Percentiles rank a stretch among this genome's conserved stretches.
These are phyloP conservation scores for Macropus fuliginosus DNA, from an alignment of 2,797 vertebrate genomes.

Conservation along the genomic window DNA sequence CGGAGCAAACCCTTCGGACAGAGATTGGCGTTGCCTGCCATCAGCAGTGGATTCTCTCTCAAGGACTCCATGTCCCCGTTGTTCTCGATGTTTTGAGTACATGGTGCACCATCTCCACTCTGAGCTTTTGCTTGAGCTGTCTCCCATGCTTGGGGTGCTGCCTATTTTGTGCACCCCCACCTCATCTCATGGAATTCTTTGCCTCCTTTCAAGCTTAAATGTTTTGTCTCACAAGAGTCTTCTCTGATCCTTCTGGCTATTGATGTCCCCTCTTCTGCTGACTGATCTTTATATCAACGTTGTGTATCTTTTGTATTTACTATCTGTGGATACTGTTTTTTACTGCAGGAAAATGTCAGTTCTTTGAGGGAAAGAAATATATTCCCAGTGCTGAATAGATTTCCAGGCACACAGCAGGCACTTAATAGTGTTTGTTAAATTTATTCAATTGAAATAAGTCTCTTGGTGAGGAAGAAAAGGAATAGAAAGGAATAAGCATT, in stretches of 20 bases:
- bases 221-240: background rate
- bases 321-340: background rate
- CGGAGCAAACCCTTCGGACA: background rate
- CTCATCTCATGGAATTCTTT: background rate
- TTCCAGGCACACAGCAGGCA: conserved; percentile 70
- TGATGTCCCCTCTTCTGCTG: background rate
- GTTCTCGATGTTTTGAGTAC: background rate
- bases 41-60: background rate
- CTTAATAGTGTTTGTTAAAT: conserved; percentile 1
- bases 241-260: background rate
- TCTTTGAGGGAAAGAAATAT: conserved; percentile 64
- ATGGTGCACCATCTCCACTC: background rate
- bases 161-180: background rate
- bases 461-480: background rate
- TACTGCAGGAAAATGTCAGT: background rate
- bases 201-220: background rate
- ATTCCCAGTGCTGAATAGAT: conserved; percentile 74
- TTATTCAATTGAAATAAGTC: background rate
- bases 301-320: background rate
- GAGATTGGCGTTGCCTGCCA: background rate
- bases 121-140: background rate
- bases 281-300: background rate
- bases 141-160: too few relatives aligned
- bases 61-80: background rate
- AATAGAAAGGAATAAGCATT: background rate